Evolutionary conservation across 2,888 invertebrate species (phyloP), one percentile per base, ranked within the genome.

Genomic region (Lycaena phlaeas): DNA sequence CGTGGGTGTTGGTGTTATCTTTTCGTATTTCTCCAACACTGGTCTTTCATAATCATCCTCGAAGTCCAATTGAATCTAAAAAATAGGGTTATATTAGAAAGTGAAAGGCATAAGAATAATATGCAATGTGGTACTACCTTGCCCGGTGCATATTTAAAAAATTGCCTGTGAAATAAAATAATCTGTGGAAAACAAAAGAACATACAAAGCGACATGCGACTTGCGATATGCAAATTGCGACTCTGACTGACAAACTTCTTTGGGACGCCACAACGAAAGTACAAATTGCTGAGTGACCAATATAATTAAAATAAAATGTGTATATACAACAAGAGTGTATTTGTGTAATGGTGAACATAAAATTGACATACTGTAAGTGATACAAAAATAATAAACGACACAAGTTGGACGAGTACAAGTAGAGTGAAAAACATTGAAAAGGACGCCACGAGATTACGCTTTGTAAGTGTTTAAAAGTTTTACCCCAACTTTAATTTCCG

Each of bases 41-140:
- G 92, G 89, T 46, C 92, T 87, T 54, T 93, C 92, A 59, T 93
- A 93, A 70, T 93, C 93, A 40, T 90, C 90, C 27, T 82, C 79
- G 59, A 85, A 84, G 66, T 85, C 85, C 51, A 82, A 59, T 63
- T 82, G 78, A 47, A 67, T 55, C 77, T 84, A 38, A 72, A 71
- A 46, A 40, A 39, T 36, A 17, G 29, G 12, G 17, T 11, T 11
- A 11, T 15, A 10, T 39, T 31, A 39, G 12, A 22, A 14, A 2
- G 5, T 29, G 6, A 7, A 6, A 7, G 2, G 7, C 5, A 14
- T 14, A 5, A 12, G 2, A 4, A 14, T 9, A 14, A 12, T 18
- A 12, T 18, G n/a, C n/a, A n/a, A 36, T 22, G 2, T 5, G 9
- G 7, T 12, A 36, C 34, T 36, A 36, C 34, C 34, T 36, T 34